Evolutionary conservation across 1,140 invertebrate species (phyloP), one percentile per base, ranked within the genome.

Genomic region (Drosophila elegans): DNA sequence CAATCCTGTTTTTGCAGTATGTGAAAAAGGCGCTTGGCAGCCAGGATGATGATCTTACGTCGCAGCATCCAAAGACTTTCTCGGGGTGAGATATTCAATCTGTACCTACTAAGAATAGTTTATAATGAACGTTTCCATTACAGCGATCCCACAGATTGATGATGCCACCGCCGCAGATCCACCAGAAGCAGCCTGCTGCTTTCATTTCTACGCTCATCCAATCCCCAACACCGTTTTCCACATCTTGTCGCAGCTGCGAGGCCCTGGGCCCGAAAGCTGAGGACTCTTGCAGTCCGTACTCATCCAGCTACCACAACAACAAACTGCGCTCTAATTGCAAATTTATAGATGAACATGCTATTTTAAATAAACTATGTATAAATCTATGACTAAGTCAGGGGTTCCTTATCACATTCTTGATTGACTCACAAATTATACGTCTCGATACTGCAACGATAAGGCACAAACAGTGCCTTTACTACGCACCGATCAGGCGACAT

Each of bases 21-120:
- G 95, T 96, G 13, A 96, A 96, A 90, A 96, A 96, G 93, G 94
- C 95, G 52, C 93, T 93, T 74, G 94, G 94, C 71, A 94, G 93
- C 76, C 95, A 95, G 88, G 95, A 95, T 68, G 95, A 96, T 85
- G 95, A 95, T 78, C 92, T 95, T 16, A 92, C 83, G 82, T 91
- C 93, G 69, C 94, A 94, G 82, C 93, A 94, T 64, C 92, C 94
- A 71, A 94, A 94, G 91, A 92, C 93, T 53, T 92, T 81, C 64
- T 81, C 90, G 32, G 82, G 88, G 91, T 92, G 77, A 85, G 76
- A 67, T 13, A 3, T 3, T 5, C 0, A 52, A 12, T 21, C 34
- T 5, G 11, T 11, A 21, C 1, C 9, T 36, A 2, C 32, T 44
- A 4, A 10, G 32, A 7, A 13, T 36, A 4, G 13, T 6, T 51